phyloP scores from a whole-genome alignment of 2,797 vertebrate species.

The Sciurus carolinensis region DNA sequence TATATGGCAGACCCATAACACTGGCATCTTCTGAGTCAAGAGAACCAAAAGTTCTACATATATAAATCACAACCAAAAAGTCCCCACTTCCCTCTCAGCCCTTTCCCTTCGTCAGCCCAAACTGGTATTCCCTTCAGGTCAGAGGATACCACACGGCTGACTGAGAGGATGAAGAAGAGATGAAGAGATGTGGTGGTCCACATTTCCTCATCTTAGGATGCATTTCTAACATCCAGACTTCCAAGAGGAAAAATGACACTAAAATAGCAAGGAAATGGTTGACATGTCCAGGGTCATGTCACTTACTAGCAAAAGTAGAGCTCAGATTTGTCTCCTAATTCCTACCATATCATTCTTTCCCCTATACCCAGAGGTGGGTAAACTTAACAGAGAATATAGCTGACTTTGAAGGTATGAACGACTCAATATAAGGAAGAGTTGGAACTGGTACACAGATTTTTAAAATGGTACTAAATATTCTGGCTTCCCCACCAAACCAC shows the following conservation, averaged over 20 bases:
- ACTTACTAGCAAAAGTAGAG: background rate
- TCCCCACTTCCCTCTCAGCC: background rate
- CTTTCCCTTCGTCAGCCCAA: background rate
- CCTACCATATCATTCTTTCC: background rate
- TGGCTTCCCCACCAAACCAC: background rate
- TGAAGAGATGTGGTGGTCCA: background rate
- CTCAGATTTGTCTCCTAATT: background rate
- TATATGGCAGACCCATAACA: background rate
- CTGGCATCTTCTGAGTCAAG: background rate
- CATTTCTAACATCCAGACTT: background rate
- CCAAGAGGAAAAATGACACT: slow-evolving; percentile 25
- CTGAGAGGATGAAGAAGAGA: background rate
- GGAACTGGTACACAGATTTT: background rate
- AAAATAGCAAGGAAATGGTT: background rate
- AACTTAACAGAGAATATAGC: background rate
- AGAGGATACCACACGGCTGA: background rate
- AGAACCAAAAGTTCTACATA: background rate
- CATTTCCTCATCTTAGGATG: slow-evolving; percentile 14
- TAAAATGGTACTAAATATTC: background rate
- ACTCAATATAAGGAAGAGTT: background rate
- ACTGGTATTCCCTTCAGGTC: background rate
- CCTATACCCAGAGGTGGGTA: background rate
- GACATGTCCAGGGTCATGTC: background rate
- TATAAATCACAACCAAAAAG: background rate
- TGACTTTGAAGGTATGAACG: background rate